phyloP scores from a whole-genome alignment of 2,888 invertebrate species.

The Chrysotoxum bicinctum region DNA sequence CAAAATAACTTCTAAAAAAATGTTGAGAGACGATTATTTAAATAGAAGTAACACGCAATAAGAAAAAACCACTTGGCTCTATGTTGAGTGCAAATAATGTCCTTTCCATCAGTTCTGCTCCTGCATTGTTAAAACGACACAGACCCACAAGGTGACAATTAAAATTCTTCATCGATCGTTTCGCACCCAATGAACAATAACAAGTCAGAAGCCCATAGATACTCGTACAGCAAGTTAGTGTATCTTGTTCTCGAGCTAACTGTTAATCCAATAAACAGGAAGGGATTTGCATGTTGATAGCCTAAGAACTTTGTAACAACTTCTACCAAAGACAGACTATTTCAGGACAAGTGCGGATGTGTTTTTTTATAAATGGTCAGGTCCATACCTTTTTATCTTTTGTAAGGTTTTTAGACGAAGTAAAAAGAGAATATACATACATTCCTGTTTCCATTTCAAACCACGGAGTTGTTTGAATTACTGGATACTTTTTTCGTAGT shows the following conservation, averaged over 20 bases:
- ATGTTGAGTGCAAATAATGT: conserved; percentile 58
- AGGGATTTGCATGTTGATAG: neutral
- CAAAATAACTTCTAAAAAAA: neutral
- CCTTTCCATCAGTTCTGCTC: neutral
- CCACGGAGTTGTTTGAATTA: no score
- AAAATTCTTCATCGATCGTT: conserved; percentile 50
- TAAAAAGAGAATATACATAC: no score
- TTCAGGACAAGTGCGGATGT: no score
- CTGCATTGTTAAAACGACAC: conserved; percentile 66
- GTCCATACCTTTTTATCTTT: no score
- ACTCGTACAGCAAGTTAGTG: neutral
- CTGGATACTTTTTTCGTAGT: no score
- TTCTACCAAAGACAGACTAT: no score
- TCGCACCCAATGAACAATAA: conserved; percentile 5
- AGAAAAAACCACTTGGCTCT: conserved; percentile 46
- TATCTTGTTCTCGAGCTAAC: neutral
- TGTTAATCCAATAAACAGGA: neutral
- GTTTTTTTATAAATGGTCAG: no score
- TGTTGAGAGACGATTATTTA: neutral
- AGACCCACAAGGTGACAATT: conserved; percentile 62
- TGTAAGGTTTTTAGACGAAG: no score
- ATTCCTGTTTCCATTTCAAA: no score
- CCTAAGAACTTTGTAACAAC: neutral
- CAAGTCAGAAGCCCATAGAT: neutral
- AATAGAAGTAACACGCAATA: conserved; percentile 45